phyloP scores from a whole-genome alignment of 2,113 vertebrate genomes.

The Pomatostomus ruficeps region DNA sequence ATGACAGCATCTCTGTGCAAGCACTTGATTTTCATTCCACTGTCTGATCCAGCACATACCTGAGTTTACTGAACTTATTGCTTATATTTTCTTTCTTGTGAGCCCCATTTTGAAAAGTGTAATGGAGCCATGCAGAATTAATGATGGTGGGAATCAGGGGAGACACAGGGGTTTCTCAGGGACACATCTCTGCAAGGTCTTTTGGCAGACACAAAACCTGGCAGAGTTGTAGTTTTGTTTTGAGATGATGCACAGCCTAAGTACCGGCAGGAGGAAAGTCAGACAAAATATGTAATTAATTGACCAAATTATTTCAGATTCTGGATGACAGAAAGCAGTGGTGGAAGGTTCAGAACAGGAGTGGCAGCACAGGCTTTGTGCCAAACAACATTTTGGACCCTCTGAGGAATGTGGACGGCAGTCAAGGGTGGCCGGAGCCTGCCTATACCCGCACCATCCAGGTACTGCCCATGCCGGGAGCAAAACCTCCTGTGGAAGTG shows the following conservation, averaged over 20 bases:
- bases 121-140: background rate
- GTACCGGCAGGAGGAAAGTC: background rate
- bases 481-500: background rate
- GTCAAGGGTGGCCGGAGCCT: slow-evolving; percentile 75
- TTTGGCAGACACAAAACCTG: background rate
- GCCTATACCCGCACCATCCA: slow-evolving; percentile 90
- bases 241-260: background rate
- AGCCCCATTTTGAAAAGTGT: background rate
- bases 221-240: background rate
- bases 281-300: background rate
- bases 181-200: background rate
- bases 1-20: background rate
- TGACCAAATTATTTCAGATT: slow-evolving; percentile 72
- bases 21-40: background rate
- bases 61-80: background rate
- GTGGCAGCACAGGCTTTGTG: slow-evolving; percentile 86
- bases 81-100: background rate
- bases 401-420: slow-evolving; percentile 73
- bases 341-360: slow-evolving; percentile 92
- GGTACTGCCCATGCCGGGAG: slow-evolving; percentile 60
- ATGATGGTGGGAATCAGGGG: background rate
- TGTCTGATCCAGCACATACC: background rate
- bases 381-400: slow-evolving; percentile 97
- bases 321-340: slow-evolving; percentile 94
- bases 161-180: background rate